These are phyloP conservation scores for Sebastiscus albofasciatus DNA, from an alignment of 2,797 vertebrate species.

Conservation along the genomic window DNA sequence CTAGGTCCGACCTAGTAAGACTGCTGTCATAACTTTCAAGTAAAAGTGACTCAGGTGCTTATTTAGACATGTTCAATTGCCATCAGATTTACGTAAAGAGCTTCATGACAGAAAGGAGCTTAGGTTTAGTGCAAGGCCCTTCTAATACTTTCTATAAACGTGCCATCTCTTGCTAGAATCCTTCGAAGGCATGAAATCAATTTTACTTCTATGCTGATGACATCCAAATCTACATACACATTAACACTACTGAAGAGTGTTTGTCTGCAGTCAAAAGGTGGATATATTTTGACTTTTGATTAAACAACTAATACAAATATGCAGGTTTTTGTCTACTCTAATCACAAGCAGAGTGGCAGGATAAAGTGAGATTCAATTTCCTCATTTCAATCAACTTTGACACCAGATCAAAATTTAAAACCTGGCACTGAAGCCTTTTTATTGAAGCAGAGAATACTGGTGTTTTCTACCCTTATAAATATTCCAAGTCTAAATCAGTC, in stretches of 20 bases:
- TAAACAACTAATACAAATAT: background rate
- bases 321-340: background rate
- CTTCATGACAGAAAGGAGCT: background rate
- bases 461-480: background rate
- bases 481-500: slow-evolving; percentile 15
- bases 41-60: background rate
- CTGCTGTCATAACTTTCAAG: background rate
- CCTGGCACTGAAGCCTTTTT: background rate
- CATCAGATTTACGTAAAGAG: background rate
- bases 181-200: background rate
- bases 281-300: background rate
- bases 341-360: background rate
- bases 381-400: background rate
- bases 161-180: background rate
- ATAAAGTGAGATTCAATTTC: background rate
- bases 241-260: background rate
- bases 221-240: background rate
- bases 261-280: background rate
- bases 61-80: background rate
- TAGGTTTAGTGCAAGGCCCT: background rate
- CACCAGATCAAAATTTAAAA: background rate
- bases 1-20: background rate
- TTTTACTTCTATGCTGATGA: slow-evolving; percentile 21
- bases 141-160: background rate
- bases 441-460: background rate